Evolutionary conservation across 2,797 vertebrate genomes (phyloP).

Genomic region (Sciurus vulgaris): DNA sequence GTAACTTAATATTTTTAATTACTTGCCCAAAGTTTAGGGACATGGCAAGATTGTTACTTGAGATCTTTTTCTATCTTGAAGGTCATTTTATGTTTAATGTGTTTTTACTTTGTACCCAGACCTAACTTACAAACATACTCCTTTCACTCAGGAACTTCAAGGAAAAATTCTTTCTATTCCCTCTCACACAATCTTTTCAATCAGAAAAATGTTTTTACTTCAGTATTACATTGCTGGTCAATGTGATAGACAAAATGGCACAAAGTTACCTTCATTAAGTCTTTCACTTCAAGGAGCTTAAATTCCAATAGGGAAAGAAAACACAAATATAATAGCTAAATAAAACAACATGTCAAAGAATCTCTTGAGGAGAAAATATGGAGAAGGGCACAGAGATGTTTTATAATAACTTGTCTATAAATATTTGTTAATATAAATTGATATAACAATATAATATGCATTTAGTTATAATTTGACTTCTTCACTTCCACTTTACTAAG

Average conservation of each 20-base stretch:
- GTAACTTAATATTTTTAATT: conserved; percentile 40
- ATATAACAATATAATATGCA: not conserved
- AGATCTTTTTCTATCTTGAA: conserved; percentile 19
- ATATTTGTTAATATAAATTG: not conserved
- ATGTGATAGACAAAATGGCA: not conserved
- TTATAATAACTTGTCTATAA: not conserved
- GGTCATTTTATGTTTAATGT: conserved; percentile 25
- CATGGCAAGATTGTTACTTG: not conserved
- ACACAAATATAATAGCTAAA: not conserved
- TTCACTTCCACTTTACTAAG: not conserved
- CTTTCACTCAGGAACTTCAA: not conserved
- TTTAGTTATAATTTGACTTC: conserved; percentile 8
- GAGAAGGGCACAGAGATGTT: not conserved
- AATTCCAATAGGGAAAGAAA: conserved; percentile 15
- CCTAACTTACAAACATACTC: not conserved
- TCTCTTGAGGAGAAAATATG: not conserved
- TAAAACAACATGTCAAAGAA: not conserved
- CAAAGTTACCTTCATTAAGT: not conserved
- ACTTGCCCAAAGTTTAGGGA: not conserved
- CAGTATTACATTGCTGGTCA: not conserved
- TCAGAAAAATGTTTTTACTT: conserved; percentile 30
- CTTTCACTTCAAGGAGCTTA: not conserved
- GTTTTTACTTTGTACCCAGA: not conserved
- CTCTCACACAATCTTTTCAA: not conserved
- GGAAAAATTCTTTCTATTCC: not conserved